phyloP scores from a whole-genome alignment of 2,113 vertebrate species.

The Clarias batrachus region DNA sequence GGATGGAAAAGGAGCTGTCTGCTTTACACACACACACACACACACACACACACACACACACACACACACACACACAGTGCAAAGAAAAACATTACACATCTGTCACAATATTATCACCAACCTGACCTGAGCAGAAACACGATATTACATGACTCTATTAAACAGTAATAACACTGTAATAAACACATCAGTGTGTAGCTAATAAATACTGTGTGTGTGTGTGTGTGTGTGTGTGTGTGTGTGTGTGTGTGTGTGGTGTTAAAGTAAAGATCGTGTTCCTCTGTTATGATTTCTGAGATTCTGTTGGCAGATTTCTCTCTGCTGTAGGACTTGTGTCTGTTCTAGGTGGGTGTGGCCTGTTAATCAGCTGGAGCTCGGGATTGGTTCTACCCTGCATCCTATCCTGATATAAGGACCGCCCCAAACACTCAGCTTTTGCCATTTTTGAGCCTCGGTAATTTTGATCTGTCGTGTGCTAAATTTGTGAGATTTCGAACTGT shows the following conservation, averaged over 20 bases:
- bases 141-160: background rate
- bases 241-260: conserved; percentile 18
- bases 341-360: too few species aligned
- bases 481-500: too few species aligned
- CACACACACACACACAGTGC: conserved; percentile 14
- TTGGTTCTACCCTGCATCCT: too few species aligned
- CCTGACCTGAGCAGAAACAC: background rate
- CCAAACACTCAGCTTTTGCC: too few species aligned
- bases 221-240: conserved; percentile 24
- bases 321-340: too few species aligned
- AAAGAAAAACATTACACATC: background rate
- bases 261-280: background rate
- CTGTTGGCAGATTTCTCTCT: too few species aligned
- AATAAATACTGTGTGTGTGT: conserved; percentile 5
- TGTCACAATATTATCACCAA: background rate
- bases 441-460: too few species aligned
- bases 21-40: conserved; percentile 21
- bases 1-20: conserved; percentile 6
- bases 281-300: too few species aligned
- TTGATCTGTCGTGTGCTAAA: too few species aligned
- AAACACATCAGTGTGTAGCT: background rate
- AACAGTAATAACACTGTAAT: background rate
- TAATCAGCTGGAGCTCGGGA: too few species aligned
- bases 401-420: too few species aligned
- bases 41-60: conserved; percentile 17